A percentile compares a stretch with the other conserved stretches of the same genome.
Evolutionary conservation across 1,140 invertebrate genomes (phyloP).

Genomic region (Musca vetustissima): DNA sequence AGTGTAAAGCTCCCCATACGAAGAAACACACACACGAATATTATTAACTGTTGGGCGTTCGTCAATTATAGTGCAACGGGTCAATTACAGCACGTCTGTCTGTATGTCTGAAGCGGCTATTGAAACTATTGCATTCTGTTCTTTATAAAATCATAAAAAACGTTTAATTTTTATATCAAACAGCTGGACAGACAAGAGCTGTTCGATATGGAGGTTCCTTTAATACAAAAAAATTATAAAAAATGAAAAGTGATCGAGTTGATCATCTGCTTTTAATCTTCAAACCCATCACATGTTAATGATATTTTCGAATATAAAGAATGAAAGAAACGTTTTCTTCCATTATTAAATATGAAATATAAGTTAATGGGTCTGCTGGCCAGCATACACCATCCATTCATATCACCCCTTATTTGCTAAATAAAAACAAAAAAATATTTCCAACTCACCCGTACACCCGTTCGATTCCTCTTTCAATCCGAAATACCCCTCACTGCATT

Average conservation of each 20-base stretch:
- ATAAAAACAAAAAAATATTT: slow-evolving; percentile 1
- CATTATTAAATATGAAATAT: too few relatives aligned
- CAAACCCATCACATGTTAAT: too few relatives aligned
- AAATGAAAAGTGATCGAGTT: neutral
- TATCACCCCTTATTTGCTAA: neutral
- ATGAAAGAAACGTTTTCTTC: too few relatives aligned
- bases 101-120: neutral
- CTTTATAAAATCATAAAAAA: too few relatives aligned
- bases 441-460: slow-evolving; percentile 45
- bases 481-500: slow-evolving; percentile 74
- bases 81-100: slow-evolving; percentile 24
- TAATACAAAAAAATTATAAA: neutral
- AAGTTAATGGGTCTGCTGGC: too few relatives aligned
- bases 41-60: neutral
- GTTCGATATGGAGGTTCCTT: too few relatives aligned
- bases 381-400: neutral
- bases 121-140: neutral
- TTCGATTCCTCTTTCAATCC: slow-evolving; percentile 69
- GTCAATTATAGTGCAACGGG: slow-evolving; percentile 17
- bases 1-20: neutral
- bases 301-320: too few relatives aligned
- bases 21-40: neutral
- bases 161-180: too few relatives aligned
- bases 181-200: too few relatives aligned
- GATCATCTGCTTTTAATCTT: slow-evolving; percentile 16